phyloP scores from a whole-genome alignment of 1,140 invertebrate species.

The Rhopalosiphum padi region DNA sequence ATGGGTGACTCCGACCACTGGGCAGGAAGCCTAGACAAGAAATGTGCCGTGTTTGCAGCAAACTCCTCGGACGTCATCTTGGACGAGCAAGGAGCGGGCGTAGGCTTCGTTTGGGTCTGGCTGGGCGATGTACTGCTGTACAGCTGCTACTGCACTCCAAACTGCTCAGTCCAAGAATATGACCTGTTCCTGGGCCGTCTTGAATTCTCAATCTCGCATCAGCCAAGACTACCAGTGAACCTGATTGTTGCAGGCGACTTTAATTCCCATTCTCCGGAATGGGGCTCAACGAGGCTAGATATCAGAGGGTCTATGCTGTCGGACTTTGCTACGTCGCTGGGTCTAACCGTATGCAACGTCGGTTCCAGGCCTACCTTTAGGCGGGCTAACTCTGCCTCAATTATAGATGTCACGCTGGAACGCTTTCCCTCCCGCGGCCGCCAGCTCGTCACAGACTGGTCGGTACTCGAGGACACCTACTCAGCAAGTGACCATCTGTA shows the following conservation, averaged over 20 bases:
- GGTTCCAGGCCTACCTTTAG: background rate
- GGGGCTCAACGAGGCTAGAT: background rate
- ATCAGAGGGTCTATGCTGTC: background rate
- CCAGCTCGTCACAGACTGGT: background rate
- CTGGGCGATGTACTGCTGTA: background rate
- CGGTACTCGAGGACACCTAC: background rate
- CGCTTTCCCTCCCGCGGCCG: too few species aligned
- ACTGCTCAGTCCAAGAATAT: background rate
- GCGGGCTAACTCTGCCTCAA: background rate
- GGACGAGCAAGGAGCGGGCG: background rate
- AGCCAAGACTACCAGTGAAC: background rate
- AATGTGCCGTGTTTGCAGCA: background rate
- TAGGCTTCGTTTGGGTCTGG: background rate
- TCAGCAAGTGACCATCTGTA: background rate
- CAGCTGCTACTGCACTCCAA: slow-evolving; percentile 6
- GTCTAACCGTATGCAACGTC: background rate
- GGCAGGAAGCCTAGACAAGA: too few species aligned
- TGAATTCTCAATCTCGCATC: background rate
- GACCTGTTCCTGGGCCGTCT: background rate
- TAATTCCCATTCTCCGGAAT: background rate
- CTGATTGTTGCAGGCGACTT: background rate
- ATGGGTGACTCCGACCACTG: too few species aligned
- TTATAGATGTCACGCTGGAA: background rate
- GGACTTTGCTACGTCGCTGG: background rate
- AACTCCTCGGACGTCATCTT: background rate